Evolutionary conservation across 1,140 invertebrate genomes (phyloP).

Genomic region (Drosophila malerkotliana): DNA sequence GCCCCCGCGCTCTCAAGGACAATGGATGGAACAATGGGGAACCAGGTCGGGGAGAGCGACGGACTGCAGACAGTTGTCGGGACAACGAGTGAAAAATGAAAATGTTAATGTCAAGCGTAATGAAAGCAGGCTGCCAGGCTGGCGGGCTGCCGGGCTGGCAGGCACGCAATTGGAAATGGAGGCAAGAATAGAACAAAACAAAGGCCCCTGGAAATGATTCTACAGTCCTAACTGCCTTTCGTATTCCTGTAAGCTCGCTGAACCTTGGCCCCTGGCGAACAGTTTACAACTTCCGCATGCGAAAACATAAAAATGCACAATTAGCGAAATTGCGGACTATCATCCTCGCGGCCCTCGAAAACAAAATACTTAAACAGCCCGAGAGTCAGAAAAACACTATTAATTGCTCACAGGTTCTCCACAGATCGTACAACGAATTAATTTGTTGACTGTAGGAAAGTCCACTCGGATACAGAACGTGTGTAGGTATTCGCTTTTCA

Average conservation of each 20-base stretch:
- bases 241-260: background rate
- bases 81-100: slow-evolving; percentile 28
- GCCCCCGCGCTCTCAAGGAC: slow-evolving; percentile 10
- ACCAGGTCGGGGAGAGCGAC: background rate
- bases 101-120: slow-evolving; percentile 28
- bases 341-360: background rate
- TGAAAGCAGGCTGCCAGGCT: slow-evolving; percentile 6
- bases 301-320: slow-evolving; percentile 19
- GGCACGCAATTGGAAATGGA: background rate
- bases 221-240: slow-evolving; percentile 5
- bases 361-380: background rate
- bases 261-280: background rate
- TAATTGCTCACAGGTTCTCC: slow-evolving; percentile 33
- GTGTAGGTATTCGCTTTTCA: background rate
- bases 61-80: slow-evolving; percentile 1
- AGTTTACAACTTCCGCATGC: slow-evolving; percentile 21
- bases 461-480: slow-evolving; percentile 9
- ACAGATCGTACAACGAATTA: slow-evolving; percentile 43
- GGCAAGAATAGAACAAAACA: background rate
- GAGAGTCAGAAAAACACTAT: slow-evolving; percentile 29
- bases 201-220: background rate
- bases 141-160: background rate
- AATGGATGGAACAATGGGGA: slow-evolving; percentile 21
- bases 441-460: slow-evolving; percentile 46
- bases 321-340: slow-evolving; percentile 19